Evolutionary conservation across 2,888 invertebrate genomes (phyloP), one percentile per base, ranked within the genome.

Genomic region (Pyrrhia umbra): DNA sequence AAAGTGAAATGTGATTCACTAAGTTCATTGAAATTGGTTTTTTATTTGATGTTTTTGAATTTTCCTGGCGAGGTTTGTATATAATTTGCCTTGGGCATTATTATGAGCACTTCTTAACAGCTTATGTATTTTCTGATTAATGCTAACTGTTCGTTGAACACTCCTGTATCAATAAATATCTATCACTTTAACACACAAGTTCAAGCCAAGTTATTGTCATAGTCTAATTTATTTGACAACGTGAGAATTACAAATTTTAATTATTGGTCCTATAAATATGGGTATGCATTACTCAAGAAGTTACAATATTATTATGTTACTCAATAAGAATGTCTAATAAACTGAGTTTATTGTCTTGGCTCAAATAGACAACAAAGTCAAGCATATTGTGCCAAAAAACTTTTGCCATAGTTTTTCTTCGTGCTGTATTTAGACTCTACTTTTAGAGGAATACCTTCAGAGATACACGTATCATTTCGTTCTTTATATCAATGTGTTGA

Each of bases 151-250:
- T 52, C 16, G 8, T 25, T 3, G 43, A 50, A 72, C 55, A 65
- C 47, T 59, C 47, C 13, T 61, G 27, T n/a, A 39, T 6, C 9
- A 59, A 67, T 80, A 58, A 68, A 70, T 62, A 68, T 63, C 27
- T n/a, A 60, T 40, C 13, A 34, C n/a, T 34, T 13, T 5, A 34
- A 34, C 34, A 34, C n/a, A 34, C 39, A 10, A 30, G 15, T 21
- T 1, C 6, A 34, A 63, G 66, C 66, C 79, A 80, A 77, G n/a
- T n/a, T n/a, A 59, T 43, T 43, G n/a, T 62, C 49, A 42, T 15
- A 34, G 4, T 16, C n/a, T n/a, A 25, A 37, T 56, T 39, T 25
- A 52, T 59, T 21, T 55, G 45, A 57, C 59, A 58, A 47, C n/a
- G 21, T 18, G 15, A 23, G 6, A 42, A 2, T 27, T 40, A 46